Percentiles rank a stretch among this genome's conserved stretches.
Conservation (phyloP, 2,113 vertebrate genomes). For the Indicator maculatus region DNA sequence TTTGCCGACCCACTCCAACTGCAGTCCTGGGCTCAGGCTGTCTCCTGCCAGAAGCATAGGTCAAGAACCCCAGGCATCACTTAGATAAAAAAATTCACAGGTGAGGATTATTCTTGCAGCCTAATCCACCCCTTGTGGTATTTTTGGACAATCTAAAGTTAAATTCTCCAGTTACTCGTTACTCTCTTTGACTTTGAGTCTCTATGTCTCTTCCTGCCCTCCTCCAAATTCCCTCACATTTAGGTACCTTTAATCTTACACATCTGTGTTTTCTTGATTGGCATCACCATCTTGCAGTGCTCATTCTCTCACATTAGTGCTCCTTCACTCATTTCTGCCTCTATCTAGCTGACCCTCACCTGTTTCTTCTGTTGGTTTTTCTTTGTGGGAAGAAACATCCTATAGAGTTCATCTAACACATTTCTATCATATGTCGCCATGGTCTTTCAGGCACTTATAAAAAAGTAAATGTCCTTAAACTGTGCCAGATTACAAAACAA, state of each 20-base stretch:
- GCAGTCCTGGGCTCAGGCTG: background rate
- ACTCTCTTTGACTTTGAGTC: background rate
- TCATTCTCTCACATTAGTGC: background rate
- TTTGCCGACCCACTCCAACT: background rate
- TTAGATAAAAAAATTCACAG: background rate
- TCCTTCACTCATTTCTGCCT: background rate
- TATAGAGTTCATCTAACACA: background rate
- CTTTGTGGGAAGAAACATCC: background rate
- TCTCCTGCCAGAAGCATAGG: background rate
- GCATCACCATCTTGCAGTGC: background rate
- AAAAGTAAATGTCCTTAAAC: background rate
- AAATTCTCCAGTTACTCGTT: background rate
- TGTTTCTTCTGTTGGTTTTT: background rate
- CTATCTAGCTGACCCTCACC: background rate
- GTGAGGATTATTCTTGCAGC: background rate
- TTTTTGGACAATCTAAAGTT: background rate
- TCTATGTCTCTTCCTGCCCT: background rate
- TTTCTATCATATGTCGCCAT: background rate
- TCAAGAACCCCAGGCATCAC: background rate
- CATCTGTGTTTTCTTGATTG: background rate
- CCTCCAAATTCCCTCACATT: background rate
- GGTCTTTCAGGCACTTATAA: background rate
- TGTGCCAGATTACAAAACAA: background rate
- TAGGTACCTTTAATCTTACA: background rate
- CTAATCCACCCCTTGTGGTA: background rate